Evolutionary conservation across 2,797 vertebrate genomes (phyloP).

Genomic region (Pogonophryne albipinna): DNA sequence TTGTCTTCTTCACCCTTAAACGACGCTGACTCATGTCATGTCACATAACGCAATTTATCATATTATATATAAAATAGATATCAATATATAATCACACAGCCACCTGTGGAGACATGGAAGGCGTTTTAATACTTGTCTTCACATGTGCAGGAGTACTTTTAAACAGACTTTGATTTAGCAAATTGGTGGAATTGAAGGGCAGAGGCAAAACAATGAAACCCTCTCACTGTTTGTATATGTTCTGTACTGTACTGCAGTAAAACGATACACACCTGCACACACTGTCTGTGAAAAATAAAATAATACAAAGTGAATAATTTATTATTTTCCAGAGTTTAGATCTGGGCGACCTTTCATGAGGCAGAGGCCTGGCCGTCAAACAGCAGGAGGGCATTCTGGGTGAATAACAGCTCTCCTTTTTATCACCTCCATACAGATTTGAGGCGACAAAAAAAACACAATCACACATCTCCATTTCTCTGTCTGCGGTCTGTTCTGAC

Average conservation of each 20-base stretch:
- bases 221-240: not conserved
- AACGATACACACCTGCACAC: not conserved
- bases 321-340: slow-evolving; percentile 2
- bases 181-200: not conserved
- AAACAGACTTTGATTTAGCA: too few relatives aligned
- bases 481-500: slow-evolving; percentile 7
- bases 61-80: too few relatives aligned
- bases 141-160: not conserved
- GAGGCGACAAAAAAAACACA: slow-evolving; percentile 33
- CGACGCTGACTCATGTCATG: too few relatives aligned
- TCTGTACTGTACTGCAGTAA: not conserved
- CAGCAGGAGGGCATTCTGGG: slow-evolving; percentile 33
- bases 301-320: not conserved
- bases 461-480: not conserved
- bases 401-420: slow-evolving; percentile 40
- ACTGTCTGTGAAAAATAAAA: too few relatives aligned
- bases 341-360: not conserved
- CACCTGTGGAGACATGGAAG: too few relatives aligned
- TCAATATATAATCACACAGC: too few relatives aligned
- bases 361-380: not conserved
- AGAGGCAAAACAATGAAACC: slow-evolving; percentile 3
- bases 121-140: too few relatives aligned
- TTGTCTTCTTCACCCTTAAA: too few relatives aligned
- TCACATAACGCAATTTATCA: too few relatives aligned
- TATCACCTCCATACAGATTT: slow-evolving; percentile 40